Conservation (phyloP, 2,113 vertebrate species). For the Rhynchomys soricoides region DNA sequence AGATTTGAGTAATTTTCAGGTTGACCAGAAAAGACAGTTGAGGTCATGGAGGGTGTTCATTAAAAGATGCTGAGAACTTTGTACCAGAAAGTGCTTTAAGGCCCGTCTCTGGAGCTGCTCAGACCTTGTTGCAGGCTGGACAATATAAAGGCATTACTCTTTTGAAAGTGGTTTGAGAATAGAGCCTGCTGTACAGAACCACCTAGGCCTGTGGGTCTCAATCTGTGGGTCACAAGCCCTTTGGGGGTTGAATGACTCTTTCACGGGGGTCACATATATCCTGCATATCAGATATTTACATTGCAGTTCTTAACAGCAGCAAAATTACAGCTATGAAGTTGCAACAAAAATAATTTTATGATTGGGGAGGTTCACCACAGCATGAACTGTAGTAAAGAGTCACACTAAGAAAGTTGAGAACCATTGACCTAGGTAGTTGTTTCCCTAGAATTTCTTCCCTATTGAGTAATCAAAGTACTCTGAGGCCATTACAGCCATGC, state of each 20-base stretch:
- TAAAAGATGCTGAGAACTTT: not conserved
- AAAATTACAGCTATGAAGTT: not conserved
- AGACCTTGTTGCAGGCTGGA: not conserved
- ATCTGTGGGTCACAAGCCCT: no score
- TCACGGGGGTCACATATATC: not conserved
- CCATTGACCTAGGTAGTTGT: not conserved
- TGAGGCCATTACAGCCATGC: not conserved
- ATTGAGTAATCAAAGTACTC: not conserved
- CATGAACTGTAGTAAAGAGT: not conserved
- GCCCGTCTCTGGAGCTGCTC: not conserved
- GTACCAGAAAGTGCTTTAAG: not conserved
- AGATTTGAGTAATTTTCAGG: not conserved
- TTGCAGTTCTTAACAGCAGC: not conserved
- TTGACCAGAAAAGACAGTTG: not conserved
- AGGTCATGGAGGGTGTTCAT: not conserved
- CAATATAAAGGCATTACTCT: not conserved
- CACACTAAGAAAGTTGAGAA: not conserved
- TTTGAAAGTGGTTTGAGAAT: not conserved
- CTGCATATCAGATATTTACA: not conserved
- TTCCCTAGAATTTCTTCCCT: not conserved
- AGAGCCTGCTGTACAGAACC: not conserved
- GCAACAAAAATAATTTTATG: not conserved
- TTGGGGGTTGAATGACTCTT: not conserved
- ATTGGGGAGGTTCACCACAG: not conserved
- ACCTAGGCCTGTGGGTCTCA: not conserved